Conservation (phyloP, 2,797 vertebrate genomes). For the Coracias cyanogaster region DNA sequence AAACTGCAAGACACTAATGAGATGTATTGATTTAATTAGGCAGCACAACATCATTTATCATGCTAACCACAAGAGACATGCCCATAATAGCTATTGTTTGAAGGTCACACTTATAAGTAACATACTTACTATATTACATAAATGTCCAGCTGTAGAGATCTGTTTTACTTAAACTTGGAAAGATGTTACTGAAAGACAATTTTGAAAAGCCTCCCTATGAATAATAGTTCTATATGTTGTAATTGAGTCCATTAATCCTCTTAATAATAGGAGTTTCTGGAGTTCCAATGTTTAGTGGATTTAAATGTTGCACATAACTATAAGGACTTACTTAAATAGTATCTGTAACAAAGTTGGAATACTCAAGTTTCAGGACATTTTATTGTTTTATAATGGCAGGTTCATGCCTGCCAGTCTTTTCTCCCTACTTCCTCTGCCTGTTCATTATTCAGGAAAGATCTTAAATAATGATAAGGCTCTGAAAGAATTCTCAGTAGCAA, state of each 20-base stretch:
- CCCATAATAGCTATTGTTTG: not conserved
- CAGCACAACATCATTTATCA: conserved; percentile 39
- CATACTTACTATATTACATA: not conserved
- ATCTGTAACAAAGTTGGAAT: not conserved
- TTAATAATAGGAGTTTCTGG: not conserved
- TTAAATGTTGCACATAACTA: not conserved
- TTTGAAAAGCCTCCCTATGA: not conserved
- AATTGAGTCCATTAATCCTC: not conserved
- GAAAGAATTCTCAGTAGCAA: conserved; percentile 22
- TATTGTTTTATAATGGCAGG: conserved; percentile 3
- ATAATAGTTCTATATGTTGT: not conserved
- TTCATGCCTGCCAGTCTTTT: conserved; percentile 26
- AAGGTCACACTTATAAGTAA: conserved; percentile 36
- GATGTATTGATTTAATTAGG: conserved; percentile 58
- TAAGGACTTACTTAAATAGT: not conserved
- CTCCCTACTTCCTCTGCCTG: not conserved
- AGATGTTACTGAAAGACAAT: not conserved
- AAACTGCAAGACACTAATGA: conserved; percentile 56
- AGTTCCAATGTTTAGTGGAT: not conserved
- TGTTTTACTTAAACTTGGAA: not conserved
- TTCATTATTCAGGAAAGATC: conserved; percentile 32
- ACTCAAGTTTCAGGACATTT: conserved; percentile 10
- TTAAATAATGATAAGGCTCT: conserved; percentile 27
- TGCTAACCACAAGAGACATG: not conserved
- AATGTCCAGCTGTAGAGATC: not conserved